These are phyloP conservation scores for Sorex fumeus DNA, from an alignment of 2,113 vertebrate genomes.

Conservation along the genomic window DNA sequence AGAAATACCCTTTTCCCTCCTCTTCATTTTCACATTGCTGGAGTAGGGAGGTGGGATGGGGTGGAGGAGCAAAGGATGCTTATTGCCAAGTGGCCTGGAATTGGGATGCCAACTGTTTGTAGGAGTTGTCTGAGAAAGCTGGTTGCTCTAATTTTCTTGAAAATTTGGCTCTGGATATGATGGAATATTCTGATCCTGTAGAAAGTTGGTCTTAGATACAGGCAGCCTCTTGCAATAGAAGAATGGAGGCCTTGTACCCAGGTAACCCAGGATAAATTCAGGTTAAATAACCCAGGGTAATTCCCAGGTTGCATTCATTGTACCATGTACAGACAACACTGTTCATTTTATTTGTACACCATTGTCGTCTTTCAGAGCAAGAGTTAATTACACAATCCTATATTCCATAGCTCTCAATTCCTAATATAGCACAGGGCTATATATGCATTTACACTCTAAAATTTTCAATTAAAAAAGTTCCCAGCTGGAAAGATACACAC, in stretches of 20 bases:
- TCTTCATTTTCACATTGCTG: neutral
- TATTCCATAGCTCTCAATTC: slow-evolving; percentile 11
- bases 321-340: neutral
- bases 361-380: neutral
- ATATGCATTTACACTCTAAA: slow-evolving; percentile 6
- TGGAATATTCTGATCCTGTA: neutral
- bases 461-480: neutral
- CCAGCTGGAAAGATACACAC: neutral
- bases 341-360: slow-evolving; percentile 22
- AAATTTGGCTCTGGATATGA: neutral
- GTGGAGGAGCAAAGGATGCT: neutral
- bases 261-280: neutral
- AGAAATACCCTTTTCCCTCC: neutral
- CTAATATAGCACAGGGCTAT: neutral
- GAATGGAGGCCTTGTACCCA: neutral
- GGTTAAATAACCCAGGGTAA: neutral
- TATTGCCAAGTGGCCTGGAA: neutral
- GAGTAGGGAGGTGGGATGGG: neutral
- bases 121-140: neutral
- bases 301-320: neutral
- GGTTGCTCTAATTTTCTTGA: neutral
- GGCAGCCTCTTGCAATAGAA: neutral
- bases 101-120: slow-evolving; percentile 37
- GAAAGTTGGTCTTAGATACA: neutral
- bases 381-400: slow-evolving; percentile 11